Evolutionary conservation across 1,140 invertebrate genomes (phyloP), one percentile per base, ranked within the genome.

Genomic region (Drosophila sp.): DNA sequence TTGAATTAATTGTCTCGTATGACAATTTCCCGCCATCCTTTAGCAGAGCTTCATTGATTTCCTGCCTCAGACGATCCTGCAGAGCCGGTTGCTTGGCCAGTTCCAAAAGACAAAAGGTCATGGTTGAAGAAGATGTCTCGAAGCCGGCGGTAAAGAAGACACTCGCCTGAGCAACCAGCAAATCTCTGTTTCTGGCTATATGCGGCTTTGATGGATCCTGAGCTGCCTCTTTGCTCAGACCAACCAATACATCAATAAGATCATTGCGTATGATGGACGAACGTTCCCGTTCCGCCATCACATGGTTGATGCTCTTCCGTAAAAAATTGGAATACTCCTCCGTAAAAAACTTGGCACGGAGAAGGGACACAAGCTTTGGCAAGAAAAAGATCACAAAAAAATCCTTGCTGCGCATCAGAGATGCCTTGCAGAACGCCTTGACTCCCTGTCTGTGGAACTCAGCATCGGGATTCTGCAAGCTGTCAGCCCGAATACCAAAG

Each of bases 131-230:
- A 0, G 96, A 96, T 0, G 97, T 97, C 89, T 97, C 96, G 57
- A 95, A 96, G 5, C 96, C 95, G 40, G 96, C 96, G 1, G 94
- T 91, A 54, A 96, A 95, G 78, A 96, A 96, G 0, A 95, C 93
- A 9, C 95, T 94, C 0, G 94, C 94, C 87, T 96, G 95, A 3
- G 95, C 94, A 8, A 95, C 92, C 82, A 95, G 93, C 54, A 92
- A 91, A 66, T 94, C 93, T 18, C 59, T 58, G 5, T 67, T 57
- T 0, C 51, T 18, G 0, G 94, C 93, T 51, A 77, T 43, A 14
- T 84, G 76, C 0, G 79, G 64, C 11, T 83, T 72, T 2, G 54
- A n/a, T 0, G 78, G 75, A 11, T 89, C 67, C 7, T 16, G 45
- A 2, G 58, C 61, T 0, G 78, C 78, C 21, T 89, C 82, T 59